A percentile compares a stretch with the other conserved stretches of the same genome.
Conservation (phyloP, 2,113 vertebrate genomes). For the Hippocampus comes region DNA sequence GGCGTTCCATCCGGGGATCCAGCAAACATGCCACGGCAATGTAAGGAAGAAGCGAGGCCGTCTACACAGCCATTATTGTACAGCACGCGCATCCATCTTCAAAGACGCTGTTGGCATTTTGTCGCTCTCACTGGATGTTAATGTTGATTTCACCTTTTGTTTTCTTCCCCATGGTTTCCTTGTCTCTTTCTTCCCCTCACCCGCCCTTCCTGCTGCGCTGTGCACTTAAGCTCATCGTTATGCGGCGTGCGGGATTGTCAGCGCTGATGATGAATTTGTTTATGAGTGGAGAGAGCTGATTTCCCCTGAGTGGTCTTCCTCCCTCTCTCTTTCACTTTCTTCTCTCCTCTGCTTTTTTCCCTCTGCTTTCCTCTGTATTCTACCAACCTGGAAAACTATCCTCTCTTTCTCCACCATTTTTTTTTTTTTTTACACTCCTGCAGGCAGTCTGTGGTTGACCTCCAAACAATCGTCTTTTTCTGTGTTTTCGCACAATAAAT, state of each 20-base stretch:
- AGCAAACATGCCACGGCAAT: neutral
- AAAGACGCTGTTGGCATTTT: neutral
- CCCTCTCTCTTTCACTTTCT: conserved; percentile 36
- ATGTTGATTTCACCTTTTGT: conserved; percentile 18
- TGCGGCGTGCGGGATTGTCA: conserved; percentile 71
- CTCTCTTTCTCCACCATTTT: conserved; percentile 10
- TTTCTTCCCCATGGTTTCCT: conserved; percentile 24
- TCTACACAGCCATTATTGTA: neutral
- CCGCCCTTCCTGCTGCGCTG: conserved; percentile 36
- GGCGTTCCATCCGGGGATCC: neutral
- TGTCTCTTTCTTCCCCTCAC: conserved; percentile 24
- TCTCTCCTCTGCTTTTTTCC: conserved; percentile 28
- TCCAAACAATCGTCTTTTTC: conserved; percentile 8
- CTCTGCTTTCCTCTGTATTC: conserved; percentile 39
- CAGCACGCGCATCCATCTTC: neutral
- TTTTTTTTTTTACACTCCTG: conserved; percentile 12
- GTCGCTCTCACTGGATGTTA: conserved; percentile 5
- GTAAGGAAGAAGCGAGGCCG: neutral
- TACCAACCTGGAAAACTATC: conserved; percentile 47
- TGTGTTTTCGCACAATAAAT: neutral
- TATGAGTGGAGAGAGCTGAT: conserved; percentile 76
- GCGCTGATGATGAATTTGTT: conserved; percentile 78
- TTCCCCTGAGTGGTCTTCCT: conserved; percentile 73
- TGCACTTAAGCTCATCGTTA: conserved; percentile 74
- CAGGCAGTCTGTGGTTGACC: conserved; percentile 37